Evolutionary conservation across 2,888 invertebrate species (phyloP), one percentile per base, ranked within the genome.

Genomic region (Aelia acuminata): DNA sequence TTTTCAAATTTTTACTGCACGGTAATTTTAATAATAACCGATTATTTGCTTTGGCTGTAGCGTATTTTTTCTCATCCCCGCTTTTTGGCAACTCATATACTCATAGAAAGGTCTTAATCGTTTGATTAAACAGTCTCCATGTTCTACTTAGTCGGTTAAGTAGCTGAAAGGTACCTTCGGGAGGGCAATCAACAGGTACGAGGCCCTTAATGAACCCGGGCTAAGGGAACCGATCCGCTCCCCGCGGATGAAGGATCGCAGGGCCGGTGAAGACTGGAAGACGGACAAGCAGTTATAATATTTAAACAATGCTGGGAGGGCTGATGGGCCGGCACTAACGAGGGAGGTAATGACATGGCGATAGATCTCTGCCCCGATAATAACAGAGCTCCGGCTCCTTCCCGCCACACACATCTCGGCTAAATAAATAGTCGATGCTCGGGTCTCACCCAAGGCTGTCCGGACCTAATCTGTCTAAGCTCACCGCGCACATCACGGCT

Each of bases 341-440:
- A 80, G 43, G 5, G 35, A 70, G 80, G 22, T 80, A 80, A 80
- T 80, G 80, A n/a, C 3, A 35, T 22, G n/a, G 22, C 39, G 5
- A 75, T 80, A 80, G 80, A 80, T 80, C 80, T 80, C 43, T 43
- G 43, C 43, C 80, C 13, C 22, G 1, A 20, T 80, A 80, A 80
- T 80, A 80, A 80, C 80, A 80, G 80, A 47, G 11, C 80, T 43
- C 43, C n/a, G 43, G 43, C 80, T 43, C 80, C 63, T 70, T 35
- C 63, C 63, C 31, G 10, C 39, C 43, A 20, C 39, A 43, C 75
- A 35, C 80, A 43, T 7, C 80, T n/a, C 20, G 11, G 80, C 80
- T 80, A 47, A 47, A 80, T 80, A 80, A 80, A 80, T 80, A 80
- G 39, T 80, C 80, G 43, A n/a, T 8, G 35, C 63, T 70, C 63